Conservation (phyloP, 1,140 invertebrate species). For the Trachymyrmex septentrionalis region DNA sequence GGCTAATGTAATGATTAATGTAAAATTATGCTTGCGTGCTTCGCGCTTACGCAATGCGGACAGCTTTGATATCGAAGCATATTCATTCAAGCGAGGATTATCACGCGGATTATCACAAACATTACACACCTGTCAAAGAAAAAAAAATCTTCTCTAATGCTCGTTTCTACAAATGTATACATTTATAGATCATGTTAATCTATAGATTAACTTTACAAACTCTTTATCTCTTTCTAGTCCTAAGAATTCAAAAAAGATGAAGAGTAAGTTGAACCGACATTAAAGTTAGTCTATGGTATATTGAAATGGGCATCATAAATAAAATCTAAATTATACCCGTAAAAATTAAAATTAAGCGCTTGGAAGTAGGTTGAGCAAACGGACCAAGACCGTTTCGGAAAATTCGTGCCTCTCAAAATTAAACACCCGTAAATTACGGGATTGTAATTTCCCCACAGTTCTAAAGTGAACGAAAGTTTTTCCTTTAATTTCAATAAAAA, state of each 20-base stretch:
- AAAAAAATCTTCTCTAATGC: neutral
- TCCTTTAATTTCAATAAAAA: slow-evolving; percentile 27
- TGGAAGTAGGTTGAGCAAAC: too few species aligned
- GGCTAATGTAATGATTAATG: slow-evolving; percentile 40
- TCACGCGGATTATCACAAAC: neutral
- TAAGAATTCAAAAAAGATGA: too few species aligned
- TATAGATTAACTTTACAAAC: too few species aligned
- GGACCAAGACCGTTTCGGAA: neutral
- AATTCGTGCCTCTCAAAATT: slow-evolving; percentile 1
- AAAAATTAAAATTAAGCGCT: neutral
- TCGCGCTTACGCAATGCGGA: neutral
- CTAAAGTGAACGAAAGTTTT: neutral
- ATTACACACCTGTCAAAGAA: neutral
- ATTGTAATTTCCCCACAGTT: slow-evolving; percentile 16
- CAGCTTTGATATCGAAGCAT: neutral
- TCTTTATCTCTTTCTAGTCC: too few species aligned
- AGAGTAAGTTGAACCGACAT: neutral
- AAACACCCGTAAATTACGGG: neutral
- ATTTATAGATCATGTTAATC: too few species aligned
- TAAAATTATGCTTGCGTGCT: neutral
- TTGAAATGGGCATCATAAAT: too few species aligned
- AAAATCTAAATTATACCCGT: too few species aligned
- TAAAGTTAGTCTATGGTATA: neutral
- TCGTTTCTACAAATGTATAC: too few species aligned
- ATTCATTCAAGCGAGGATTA: neutral